A percentile compares a stretch with the other conserved stretches of the same genome.
These are phyloP conservation scores for Paraplagusia blochii DNA, from an alignment of 2,113 vertebrate species.

Conservation along the genomic window DNA sequence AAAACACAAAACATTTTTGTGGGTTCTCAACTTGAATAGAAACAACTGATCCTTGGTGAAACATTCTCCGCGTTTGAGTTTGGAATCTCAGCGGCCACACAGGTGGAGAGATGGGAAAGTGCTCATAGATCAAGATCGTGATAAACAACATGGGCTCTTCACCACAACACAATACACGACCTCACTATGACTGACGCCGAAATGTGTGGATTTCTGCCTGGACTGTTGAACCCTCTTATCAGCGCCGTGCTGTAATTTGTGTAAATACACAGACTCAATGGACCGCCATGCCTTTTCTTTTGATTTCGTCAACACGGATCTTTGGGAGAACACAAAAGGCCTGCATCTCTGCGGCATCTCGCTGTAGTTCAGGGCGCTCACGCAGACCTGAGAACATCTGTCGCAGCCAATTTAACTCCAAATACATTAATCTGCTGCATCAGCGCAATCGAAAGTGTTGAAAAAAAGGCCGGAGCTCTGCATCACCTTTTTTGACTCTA, in stretches of 20 bases:
- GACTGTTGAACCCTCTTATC: slow-evolving; percentile 40
- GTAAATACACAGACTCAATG: slow-evolving; percentile 39
- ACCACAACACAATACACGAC: slow-evolving; percentile 18
- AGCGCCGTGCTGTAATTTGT: slow-evolving; percentile 31
- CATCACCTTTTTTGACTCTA: background rate
- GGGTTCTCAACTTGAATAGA: slow-evolving; percentile 20
- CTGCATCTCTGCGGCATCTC: slow-evolving; percentile 28
- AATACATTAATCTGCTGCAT: slow-evolving; percentile 23
- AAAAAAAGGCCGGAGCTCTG: background rate
- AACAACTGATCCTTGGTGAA: slow-evolving; percentile 18
- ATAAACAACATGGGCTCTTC: no score
- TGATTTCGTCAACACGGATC: slow-evolving; percentile 30
- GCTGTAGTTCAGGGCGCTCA: slow-evolving; percentile 18
- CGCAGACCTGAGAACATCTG: slow-evolving; percentile 20
- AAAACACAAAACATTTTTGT: slow-evolving; percentile 27
- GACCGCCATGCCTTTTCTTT: slow-evolving; percentile 17
- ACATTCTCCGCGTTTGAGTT: no score
- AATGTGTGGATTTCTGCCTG: slow-evolving; percentile 18
- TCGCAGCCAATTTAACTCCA: slow-evolving; percentile 22
- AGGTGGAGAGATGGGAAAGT: slow-evolving; percentile 22
- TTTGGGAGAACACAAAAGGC: slow-evolving; percentile 38
- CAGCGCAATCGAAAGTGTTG: slow-evolving; percentile 15
- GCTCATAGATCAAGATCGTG: slow-evolving; percentile 28
- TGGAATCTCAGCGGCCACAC: slow-evolving; percentile 39
- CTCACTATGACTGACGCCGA: slow-evolving; percentile 32